These are phyloP conservation scores for Papilio aristodemus DNA, from an alignment of 1,140 invertebrate genomes.

Conservation along the genomic window DNA sequence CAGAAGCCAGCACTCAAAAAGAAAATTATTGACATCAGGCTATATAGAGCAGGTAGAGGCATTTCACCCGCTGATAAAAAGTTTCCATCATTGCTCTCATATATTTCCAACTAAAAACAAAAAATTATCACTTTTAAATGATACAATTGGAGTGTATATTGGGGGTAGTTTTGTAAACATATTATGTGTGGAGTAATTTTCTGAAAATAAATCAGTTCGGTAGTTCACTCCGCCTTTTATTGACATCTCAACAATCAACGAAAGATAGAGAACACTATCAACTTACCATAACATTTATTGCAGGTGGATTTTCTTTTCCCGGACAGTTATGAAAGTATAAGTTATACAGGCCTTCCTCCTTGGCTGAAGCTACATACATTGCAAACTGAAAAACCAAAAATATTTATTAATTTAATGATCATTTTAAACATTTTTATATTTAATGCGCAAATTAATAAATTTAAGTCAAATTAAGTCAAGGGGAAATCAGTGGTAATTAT, in stretches of 20 bases:
- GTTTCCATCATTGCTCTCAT: conserved; percentile 91
- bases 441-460: no score
- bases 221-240: no score
- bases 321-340: conserved; percentile 97
- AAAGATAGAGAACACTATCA: conserved; percentile 28
- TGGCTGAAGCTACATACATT: conserved; percentile 87
- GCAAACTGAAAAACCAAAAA: conserved; percentile 84
- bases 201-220: no score
- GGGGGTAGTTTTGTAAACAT: no score
- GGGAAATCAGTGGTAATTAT: neutral
- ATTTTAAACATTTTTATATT: no score
- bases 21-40: conserved; percentile 94
- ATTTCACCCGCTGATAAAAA: conserved; percentile 98
- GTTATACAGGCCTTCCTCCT: conserved; percentile 96
- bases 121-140: neutral
- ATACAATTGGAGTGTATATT: no score
- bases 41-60: conserved; percentile 95
- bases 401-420: no score
- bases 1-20: conserved; percentile 94
- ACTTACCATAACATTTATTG: conserved; percentile 85
- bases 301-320: conserved; percentile 83
- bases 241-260: no score
- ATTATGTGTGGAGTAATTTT: no score
- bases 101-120: conserved; percentile 87
- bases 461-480: no score